Base-by-base conservation (phyloP, 2,797 vertebrate genomes). In the Paguma larvata region DNA sequence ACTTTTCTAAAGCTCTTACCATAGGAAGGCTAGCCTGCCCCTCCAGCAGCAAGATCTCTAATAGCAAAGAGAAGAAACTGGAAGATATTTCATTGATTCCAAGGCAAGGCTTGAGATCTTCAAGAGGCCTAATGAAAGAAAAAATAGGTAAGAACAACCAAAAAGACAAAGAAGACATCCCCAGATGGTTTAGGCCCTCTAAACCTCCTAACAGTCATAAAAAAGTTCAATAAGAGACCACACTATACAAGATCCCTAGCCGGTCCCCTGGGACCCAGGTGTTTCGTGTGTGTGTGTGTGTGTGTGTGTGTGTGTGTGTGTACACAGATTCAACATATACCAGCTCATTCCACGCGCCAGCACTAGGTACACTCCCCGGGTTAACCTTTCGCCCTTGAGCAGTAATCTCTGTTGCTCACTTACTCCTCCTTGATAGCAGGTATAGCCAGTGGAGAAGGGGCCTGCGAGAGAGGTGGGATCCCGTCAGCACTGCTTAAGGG, bases 381-480 rank as follows among this genome's bases (percentile, higher is more conserved):
- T 41, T 41, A 48, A n/a, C 3, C 34, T 8, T 68, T 63, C 25
- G 46, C 19, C 82, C 56, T 9, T 3, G 10, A 48, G 41, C 32
- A 46, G 32, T 1, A 11, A 21, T 59, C 59, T 48, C 27, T 8
- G 10, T 1, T 12, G 59, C 62, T 80, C 73, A 99, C 99, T 99
- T 98, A 99, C 99, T 99, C 99, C 94, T 99, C 99, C 98, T 99
- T 99, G 97, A 99, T 98, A 85, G 99, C 98, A 0, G 99, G 95
- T 65, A 99, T 97, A 1, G 99, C 99, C 73, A 99, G 97, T 1
- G 99, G 98, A 0, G 99, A 99, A 2, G 98, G 98, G 65, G 99
- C 99, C 19, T 99, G 99, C 32, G 99, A 98, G 56, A 99, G 97
- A 0, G 99, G 87, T 8, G 98, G 98, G 34, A 99, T 96, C 27